Percentiles rank a stretch among this genome's conserved stretches.
Evolutionary conservation across 2,888 invertebrate genomes (phyloP).

Genomic region (Euzophera pinguis): DNA sequence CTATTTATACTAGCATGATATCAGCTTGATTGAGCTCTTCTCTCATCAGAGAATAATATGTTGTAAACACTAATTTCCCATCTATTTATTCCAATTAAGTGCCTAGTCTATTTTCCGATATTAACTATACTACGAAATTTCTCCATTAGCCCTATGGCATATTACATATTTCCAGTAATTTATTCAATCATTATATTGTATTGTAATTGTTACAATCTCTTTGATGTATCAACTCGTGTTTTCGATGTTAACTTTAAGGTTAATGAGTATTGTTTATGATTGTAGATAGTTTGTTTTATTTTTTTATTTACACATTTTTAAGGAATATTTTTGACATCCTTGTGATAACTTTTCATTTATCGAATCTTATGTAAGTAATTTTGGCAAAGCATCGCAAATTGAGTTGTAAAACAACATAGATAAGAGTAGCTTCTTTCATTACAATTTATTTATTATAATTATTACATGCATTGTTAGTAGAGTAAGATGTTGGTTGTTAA

Average conservation of each 20-base stretch:
- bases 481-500: constrained; percentile 34
- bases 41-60: too few species aligned
- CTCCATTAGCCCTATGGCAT: too few species aligned
- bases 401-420: constrained; percentile 30
- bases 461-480: constrained; percentile 38
- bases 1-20: too few species aligned
- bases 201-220: constrained; percentile 16
- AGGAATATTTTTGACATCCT: constrained; percentile 13
- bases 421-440: constrained; percentile 33
- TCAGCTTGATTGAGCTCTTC: too few species aligned
- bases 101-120: too few species aligned
- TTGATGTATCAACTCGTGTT: constrained; percentile 15
- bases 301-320: constrained; percentile 16
- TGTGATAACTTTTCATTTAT: constrained; percentile 19
- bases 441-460: constrained; percentile 49
- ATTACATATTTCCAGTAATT: constrained; percentile 10
- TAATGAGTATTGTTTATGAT: constrained; percentile 19
- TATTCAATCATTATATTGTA: constrained; percentile 9
- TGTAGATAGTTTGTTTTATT: constrained; percentile 19
- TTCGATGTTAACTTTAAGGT: constrained; percentile 9
- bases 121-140: too few species aligned
- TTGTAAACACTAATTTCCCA: too few species aligned
- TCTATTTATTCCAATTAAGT: too few species aligned
- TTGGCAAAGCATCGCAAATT: constrained; percentile 18
- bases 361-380: constrained; percentile 13